Evolutionary conservation across 2,797 vertebrate species (phyloP), one percentile per base, ranked within the genome.

Genomic region (Channa striata): DNA sequence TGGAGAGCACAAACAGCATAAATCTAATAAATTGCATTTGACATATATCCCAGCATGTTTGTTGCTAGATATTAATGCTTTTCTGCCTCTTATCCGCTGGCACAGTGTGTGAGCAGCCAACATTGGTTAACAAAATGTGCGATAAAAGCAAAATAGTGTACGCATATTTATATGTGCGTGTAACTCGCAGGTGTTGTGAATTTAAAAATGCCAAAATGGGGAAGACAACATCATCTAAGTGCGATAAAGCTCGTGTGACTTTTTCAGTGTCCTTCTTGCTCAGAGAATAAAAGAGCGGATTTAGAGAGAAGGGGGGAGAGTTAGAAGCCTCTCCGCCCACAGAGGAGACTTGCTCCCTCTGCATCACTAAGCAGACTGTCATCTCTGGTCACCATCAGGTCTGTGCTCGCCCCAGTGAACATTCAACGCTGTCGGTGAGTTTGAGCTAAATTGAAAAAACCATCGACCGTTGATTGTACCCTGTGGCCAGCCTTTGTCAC

Each of bases 391-490:
- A 90, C 83, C 87, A 87, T 91, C 87, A 91, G 83, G 80, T 80
- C 75, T 67, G 0, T 86, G 95, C 95, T 96, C 91, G 94, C 94
- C 92, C 90, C 94, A 86, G 95, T 93, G 96, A 97, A 97, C 96
- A 97, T 97, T 97, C 96, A 97, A 97, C 96, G 96, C 96, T 97
- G 96, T 97, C 96, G 96, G 96, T 97, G 96, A 97, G 96, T 98
- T 98, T 99, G 92, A 94, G 93, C 95, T 96, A 95, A 94, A 94
- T 95, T 93, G 93, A 95, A 96, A 93, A 94, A 99, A 99, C 97
- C 98, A 99, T 99, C 97, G 98, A 98, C 97, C 98, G 98, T 99
- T 99, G 98, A 99, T 95, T 99, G 98, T 99, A 96, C 98, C 97
- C 96, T 95, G 95, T 90, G 94, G 97, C 94, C 92, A 92, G 94